Conservation (phyloP, 2,888 invertebrate species). For the Tinea semifulvella region DNA sequence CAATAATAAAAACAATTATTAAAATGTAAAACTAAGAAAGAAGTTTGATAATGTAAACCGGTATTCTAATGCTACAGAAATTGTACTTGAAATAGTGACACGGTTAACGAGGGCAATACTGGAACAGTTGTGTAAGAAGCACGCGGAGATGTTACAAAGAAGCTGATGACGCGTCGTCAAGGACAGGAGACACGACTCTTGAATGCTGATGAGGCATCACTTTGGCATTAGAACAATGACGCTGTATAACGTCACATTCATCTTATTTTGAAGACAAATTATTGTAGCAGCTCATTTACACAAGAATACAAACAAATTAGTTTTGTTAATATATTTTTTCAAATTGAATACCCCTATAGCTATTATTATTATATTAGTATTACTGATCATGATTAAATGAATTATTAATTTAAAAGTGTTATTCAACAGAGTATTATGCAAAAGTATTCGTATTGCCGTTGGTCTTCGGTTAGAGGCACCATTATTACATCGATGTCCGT, state of each 20-base stretch:
- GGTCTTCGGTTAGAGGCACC: no score
- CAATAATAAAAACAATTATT: slow-evolving; percentile 13
- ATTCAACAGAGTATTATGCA: no score
- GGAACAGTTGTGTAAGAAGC: slow-evolving; percentile 45
- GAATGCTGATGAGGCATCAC: slow-evolving; percentile 37
- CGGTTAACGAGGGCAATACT: slow-evolving; percentile 45
- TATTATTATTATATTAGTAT: no score
- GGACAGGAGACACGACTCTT: slow-evolving; percentile 34
- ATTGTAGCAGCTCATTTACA: no score
- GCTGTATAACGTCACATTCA: not conserved
- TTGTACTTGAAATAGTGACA: slow-evolving; percentile 62
- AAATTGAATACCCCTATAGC: no score
- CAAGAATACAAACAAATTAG: no score
- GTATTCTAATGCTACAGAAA: slow-evolving; percentile 1
- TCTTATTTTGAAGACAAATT: no score
- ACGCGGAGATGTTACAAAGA: slow-evolving; percentile 56
- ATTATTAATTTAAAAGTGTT: no score
- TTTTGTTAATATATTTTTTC: no score
- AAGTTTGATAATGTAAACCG: not conserved
- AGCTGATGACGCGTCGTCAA: slow-evolving; percentile 46
- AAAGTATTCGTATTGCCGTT: no score
- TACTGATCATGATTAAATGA: no score
- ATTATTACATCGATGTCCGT: no score
- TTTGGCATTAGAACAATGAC: not conserved
- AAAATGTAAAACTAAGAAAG: not conserved